Evolutionary conservation across 2,113 vertebrate genomes (phyloP).

Genomic region (Microcebus jonahi): DNA sequence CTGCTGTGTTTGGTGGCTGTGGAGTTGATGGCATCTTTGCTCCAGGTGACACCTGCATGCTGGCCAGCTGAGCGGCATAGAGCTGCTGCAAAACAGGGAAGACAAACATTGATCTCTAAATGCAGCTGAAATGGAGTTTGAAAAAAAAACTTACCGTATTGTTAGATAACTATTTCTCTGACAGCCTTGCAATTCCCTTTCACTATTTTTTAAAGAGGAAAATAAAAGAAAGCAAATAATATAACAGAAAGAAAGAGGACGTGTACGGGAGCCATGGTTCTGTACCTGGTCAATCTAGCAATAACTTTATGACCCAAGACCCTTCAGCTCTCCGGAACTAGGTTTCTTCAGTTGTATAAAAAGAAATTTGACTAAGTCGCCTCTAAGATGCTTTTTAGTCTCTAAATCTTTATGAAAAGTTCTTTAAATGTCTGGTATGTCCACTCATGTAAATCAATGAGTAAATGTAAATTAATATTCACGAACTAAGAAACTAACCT

Average conservation of each 20-base stretch:
- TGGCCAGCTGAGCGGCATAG: constrained; percentile 99
- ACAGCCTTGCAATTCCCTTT: constrained; percentile 23
- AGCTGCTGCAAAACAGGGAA: constrained; percentile 94
- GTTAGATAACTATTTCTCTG: constrained; percentile 62
- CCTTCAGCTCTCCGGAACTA: not conserved
- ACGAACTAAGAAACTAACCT: not conserved
- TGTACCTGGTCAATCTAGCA: not conserved
- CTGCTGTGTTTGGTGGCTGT: constrained; percentile 93
- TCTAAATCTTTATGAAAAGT: not conserved
- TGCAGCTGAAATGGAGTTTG: constrained; percentile 48
- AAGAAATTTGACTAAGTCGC: not conserved
- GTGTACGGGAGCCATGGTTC: not conserved
- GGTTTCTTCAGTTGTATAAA: not conserved
- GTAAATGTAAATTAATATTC: not conserved
- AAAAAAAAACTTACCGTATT: constrained; percentile 38
- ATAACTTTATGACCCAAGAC: not conserved
- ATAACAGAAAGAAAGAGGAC: not conserved
- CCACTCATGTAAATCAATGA: not conserved
- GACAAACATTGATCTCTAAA: constrained; percentile 78
- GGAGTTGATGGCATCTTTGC: constrained; percentile 98
- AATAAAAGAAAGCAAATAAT: constrained; percentile 39
- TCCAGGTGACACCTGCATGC: constrained; percentile 99
- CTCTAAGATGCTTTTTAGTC: not conserved
- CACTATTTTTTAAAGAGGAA: constrained; percentile 28
- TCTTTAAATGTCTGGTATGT: not conserved